phyloP scores from a whole-genome alignment of 2,797 vertebrate genomes.

The Schizopygopsis malacanthus region DNA sequence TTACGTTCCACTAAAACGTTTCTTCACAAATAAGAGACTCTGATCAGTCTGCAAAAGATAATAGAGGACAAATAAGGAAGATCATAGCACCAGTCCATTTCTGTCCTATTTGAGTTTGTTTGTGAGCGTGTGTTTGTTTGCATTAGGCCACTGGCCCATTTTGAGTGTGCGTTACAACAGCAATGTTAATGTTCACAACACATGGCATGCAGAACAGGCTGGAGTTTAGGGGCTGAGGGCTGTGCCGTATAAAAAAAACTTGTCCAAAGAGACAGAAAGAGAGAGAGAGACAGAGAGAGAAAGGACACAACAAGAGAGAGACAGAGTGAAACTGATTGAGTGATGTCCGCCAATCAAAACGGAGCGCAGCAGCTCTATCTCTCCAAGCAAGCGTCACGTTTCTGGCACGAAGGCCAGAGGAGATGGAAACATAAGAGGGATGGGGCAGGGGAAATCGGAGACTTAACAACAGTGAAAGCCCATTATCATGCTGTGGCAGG shows the following conservation, averaged over 20 bases:
- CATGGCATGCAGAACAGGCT: constrained; percentile 27
- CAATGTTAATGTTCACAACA: constrained; percentile 41
- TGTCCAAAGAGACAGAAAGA: constrained; percentile 30
- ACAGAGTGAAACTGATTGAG: background rate
- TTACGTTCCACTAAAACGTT: constrained; percentile 11
- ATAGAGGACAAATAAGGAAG: constrained; percentile 26
- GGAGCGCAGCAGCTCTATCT: constrained; percentile 1
- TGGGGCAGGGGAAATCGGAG: constrained; percentile 26
- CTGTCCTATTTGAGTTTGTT: background rate
- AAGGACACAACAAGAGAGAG: background rate
- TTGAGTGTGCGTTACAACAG: constrained; percentile 6
- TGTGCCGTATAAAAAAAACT: constrained; percentile 45
- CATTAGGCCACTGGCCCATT: constrained; percentile 17
- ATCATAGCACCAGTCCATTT: constrained; percentile 20
- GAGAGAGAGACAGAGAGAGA: constrained; percentile 1
- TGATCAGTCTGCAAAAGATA: constrained; percentile 36
- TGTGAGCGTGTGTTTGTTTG: constrained; percentile 34
- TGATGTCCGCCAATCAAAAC: constrained; percentile 18
- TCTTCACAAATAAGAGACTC: constrained; percentile 13
- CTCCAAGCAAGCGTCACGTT: constrained; percentile 21
- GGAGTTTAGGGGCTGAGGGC: background rate
- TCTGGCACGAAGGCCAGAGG: constrained; percentile 16
- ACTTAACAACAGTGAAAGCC: constrained; percentile 27
- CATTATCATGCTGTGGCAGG: constrained; percentile 44
- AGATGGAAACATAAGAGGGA: constrained; percentile 33